A percentile compares a stretch with the other conserved stretches of the same genome.
phyloP scores from a whole-genome alignment of 2,888 invertebrate genomes.

The Yponomeuta cagnagella region DNA sequence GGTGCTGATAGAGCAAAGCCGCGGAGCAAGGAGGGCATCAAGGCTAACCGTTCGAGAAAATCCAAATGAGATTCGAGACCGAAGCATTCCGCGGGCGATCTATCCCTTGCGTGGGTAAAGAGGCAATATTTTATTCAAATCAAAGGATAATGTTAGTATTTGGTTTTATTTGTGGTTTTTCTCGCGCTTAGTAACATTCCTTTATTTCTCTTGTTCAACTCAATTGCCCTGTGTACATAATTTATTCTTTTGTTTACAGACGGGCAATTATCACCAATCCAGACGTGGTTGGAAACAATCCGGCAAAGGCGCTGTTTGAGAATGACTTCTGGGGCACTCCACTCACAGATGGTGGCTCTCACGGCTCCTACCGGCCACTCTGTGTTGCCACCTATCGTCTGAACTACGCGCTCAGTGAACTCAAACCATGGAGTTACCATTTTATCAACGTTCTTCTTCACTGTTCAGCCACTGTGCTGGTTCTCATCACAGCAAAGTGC shows the following conservation, averaged over 20 bases:
- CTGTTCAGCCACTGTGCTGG: conserved; percentile 87
- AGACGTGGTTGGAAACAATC: conserved; percentile 90
- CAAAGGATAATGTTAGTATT: conserved; percentile 30
- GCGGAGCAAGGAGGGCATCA: conserved; percentile 35
- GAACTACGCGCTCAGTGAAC: conserved; percentile 86
- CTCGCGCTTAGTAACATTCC: not conserved
- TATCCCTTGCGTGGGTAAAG: conserved; percentile 44
- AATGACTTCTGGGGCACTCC: conserved; percentile 99
- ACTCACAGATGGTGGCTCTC: conserved; percentile 92
- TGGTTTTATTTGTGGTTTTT: conserved; percentile 10
- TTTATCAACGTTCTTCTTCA: conserved; percentile 90
- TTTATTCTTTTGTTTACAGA: conserved; percentile 74
- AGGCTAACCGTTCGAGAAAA: conserved; percentile 51
- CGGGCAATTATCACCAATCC: conserved; percentile 96
- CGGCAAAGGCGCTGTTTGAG: conserved; percentile 87
- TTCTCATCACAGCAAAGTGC: conserved; percentile 84
- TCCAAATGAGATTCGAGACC: conserved; percentile 46
- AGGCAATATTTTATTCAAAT: conserved; percentile 60
- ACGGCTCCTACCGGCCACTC: conserved; percentile 97
- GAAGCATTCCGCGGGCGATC: conserved; percentile 32
- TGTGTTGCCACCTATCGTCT: conserved; percentile 92
- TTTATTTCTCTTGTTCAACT: too few species aligned
- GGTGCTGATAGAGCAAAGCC: conserved; percentile 31
- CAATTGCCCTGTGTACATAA: not conserved
- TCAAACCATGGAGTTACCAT: conserved; percentile 90